Evolutionary conservation across 2,888 invertebrate species (phyloP), one percentile per base, ranked within the genome.

Genomic region (Entomobrya multifasciata): DNA sequence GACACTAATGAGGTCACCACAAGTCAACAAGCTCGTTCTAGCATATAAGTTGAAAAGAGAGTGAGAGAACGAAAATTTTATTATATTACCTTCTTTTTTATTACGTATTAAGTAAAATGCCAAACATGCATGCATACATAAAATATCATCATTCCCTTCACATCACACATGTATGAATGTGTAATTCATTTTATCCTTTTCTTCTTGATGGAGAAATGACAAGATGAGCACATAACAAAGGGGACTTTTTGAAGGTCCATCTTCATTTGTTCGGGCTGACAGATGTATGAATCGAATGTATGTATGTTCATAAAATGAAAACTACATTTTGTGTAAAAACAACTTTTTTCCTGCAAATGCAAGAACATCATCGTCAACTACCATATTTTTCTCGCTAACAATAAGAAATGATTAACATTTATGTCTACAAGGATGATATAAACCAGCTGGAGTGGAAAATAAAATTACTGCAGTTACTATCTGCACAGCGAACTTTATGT

Each of bases 1-100:
- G 86, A 86, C 86, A 86, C 80, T 86, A 86, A 86, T 86, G 86
- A 86, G 86, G 86, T 86, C 86, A 86, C 86, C 86, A 65, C 80
- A 86, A 86, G 86, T 76, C 80, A 86, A 74, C 80, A 62, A 74
- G 55, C 84, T 67, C 74, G 76, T 74, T 76, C 60, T 15, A 60
- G n/a, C 49, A 13, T n/a, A n/a, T 27, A 27, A 79, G 20, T 11
- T 30, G 4, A 27, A 3, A n/a, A 17, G 52, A 55, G 52, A 55
- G 52, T 15, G 52, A n/a, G 47, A 22, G 22, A 30, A n/a, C 17
- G 15, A 3, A 27, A 30, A 30, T 65, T 65, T n/a, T 41, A 20
- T 27, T 62, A 27, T 25, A 25, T 57, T 57, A 52, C 17, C 10
- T 30, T 62, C 27, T 62, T 30, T 15, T 30, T 30, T n/a, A n/a